Evolutionary conservation across 2,113 vertebrate genomes (phyloP), one percentile per base, ranked within the genome.

Genomic region (Regulus satrapa): DNA sequence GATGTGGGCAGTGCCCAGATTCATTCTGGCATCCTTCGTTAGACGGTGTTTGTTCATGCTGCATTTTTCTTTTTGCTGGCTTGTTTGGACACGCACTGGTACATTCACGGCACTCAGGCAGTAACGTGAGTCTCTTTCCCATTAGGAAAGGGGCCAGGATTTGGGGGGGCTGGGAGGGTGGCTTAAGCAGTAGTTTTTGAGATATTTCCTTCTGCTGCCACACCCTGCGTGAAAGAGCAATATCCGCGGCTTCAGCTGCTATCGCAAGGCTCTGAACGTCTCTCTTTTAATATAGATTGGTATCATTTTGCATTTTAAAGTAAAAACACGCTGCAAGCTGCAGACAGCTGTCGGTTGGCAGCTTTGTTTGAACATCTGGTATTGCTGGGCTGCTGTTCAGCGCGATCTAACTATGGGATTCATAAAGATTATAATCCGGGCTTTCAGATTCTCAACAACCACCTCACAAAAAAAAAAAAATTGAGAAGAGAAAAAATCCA

Each of bases 291-390:
- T 96, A 97, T 86, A 93, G 96, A 92, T 95, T 76, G 88, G n/a
- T 92, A 94, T 97, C 95, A 81, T 94, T 91, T 95, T 95, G 92
- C 93, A 93, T 97, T 97, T 97, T 97, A 95, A 97, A 97, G 95
- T 96, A 97, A 97, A 96, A 97, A 92, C 95, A 97, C 49, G 51
- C 95, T 97, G 95, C 96, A 97, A 95, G 97, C 97, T 97, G 93
- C 95, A 97, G 92, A 96, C 97, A 97, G 97, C 97, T 97, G 97
- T 97, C 91, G 95, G 96, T 97, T 98, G 97, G 97, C 97, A 98
- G 96, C 96, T 96, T 96, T 96, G 95, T 96, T 94, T 94, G 97
- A 97, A 97, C 97, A 98, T 97, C 97, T 98, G 97, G 96, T 97
- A 95, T 96, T 97, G 95, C 97, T 96, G 96, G 97, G 96, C 93